A percentile compares a stretch with the other conserved stretches of the same genome.
phyloP scores from a whole-genome alignment of 2,888 invertebrate species.

The Balanococcus diminutus region DNA sequence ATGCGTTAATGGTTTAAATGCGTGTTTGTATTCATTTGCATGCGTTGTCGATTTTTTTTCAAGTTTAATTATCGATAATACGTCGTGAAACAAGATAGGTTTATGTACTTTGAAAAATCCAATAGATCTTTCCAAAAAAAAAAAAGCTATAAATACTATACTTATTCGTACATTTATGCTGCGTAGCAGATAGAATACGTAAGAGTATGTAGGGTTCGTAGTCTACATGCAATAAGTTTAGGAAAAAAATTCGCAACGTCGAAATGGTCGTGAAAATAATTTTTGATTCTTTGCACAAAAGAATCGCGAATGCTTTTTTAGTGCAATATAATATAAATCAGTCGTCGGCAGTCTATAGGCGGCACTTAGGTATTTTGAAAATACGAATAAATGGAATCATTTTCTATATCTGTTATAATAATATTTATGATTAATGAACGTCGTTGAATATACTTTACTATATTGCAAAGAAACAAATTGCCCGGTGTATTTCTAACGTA shows the following conservation, averaged over 20 bases:
- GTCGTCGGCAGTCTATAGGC: constrained; percentile 35
- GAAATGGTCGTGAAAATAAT: background rate
- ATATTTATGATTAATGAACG: constrained; percentile 52
- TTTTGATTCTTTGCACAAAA: background rate
- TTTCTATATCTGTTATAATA: constrained; percentile 50
- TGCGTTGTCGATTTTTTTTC: background rate
- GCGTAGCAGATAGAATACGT: background rate
- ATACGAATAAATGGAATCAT: constrained; percentile 50
- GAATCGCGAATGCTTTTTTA: background rate
- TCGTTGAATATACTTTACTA: constrained; percentile 46
- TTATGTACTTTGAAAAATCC: background rate
- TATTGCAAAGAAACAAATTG: constrained; percentile 51
- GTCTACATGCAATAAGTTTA: background rate
- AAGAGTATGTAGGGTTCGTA: background rate
- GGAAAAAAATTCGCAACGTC: background rate
- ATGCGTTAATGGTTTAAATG: background rate
- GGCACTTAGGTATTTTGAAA: constrained; percentile 35
- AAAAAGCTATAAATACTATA: background rate
- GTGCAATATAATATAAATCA: background rate
- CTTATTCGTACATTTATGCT: background rate
- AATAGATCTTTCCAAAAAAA: background rate
- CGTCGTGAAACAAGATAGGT: background rate
- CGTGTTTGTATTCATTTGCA: background rate
- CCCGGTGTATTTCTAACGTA: constrained; percentile 45
- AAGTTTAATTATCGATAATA: background rate